Percentiles rank a stretch among this genome's conserved stretches.
Conservation (phyloP, 1,140 invertebrate species). For the Conus betulinus region DNA sequence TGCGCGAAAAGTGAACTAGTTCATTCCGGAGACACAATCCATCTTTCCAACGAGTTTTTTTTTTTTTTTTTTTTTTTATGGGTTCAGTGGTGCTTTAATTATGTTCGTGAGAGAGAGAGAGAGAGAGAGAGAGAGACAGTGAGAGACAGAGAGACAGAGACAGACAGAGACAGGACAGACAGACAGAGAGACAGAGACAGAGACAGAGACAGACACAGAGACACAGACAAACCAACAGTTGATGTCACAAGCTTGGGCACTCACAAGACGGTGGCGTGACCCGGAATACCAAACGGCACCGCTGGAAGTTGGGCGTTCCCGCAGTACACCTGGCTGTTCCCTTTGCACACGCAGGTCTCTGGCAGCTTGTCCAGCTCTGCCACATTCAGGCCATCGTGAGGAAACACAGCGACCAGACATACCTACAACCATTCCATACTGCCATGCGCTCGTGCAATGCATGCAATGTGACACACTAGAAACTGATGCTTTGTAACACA, state of each 20-base stretch:
- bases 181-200: neutral
- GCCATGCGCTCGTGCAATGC: no score
- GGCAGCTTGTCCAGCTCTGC: constrained; percentile 14
- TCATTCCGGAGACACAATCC: no score
- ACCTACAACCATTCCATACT: no score
- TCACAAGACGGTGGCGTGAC: neutral
- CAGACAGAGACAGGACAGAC: neutral
- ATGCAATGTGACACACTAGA: no score
- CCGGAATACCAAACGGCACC: constrained; percentile 17
- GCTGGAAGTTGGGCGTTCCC: neutral
- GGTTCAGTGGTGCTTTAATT: no score
- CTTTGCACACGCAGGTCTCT: neutral
- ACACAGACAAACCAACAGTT: neutral
- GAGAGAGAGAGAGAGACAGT: no score
- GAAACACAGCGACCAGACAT: no score
- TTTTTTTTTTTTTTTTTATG: no score
- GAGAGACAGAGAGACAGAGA: neutral
- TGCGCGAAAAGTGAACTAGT: no score
- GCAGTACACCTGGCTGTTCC: neutral
- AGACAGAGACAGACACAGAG: neutral
- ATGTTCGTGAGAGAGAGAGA: no score
- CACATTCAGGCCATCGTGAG: neutral
- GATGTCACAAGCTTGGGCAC: neutral
- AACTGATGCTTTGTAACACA: no score
- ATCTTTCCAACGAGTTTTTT: no score